Conservation (phyloP, 2,113 vertebrate genomes). For the Mastomys coucha region DNA sequence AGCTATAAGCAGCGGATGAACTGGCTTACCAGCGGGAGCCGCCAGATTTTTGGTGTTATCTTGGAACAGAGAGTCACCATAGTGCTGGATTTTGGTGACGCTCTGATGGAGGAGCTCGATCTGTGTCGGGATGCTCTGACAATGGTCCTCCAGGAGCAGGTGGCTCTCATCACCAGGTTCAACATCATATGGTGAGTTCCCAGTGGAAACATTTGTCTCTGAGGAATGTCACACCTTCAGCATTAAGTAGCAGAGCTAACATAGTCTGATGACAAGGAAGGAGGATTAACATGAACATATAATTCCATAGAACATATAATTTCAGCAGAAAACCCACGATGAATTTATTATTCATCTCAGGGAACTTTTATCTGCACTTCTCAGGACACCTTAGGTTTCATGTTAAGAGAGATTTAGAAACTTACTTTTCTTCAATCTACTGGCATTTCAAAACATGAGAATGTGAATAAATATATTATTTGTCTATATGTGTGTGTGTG, state of each 20-base stretch:
- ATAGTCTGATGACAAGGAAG: neutral
- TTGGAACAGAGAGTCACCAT: conserved; percentile 86
- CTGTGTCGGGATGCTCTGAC: conserved; percentile 85
- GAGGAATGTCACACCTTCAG: neutral
- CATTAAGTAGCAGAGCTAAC: neutral
- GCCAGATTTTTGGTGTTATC: conserved; percentile 91
- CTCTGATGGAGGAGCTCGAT: conserved; percentile 77
- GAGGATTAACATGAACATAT: neutral
- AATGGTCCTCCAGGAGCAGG: conserved; percentile 88
- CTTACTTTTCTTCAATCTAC: neutral
- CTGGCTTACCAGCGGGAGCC: conserved; percentile 90
- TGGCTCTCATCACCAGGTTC: conserved; percentile 87
- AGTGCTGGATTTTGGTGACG: conserved; percentile 86
- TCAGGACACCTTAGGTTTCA: conserved; percentile 24
- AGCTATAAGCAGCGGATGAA: conserved; percentile 86
- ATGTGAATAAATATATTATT: neutral
- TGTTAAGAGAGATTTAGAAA: conserved; percentile 37
- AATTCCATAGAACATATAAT: conserved; percentile 18
- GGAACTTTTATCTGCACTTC: conserved; percentile 17
- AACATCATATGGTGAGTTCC: conserved; percentile 89
- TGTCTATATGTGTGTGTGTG: neutral
- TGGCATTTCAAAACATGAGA: neutral
- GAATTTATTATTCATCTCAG: neutral
- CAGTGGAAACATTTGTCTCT: neutral
- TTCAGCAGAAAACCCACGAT: conserved; percentile 6